These are phyloP conservation scores for Gnatocerus cornutus DNA, from an alignment of 2,888 invertebrate genomes.

Conservation along the genomic window DNA sequence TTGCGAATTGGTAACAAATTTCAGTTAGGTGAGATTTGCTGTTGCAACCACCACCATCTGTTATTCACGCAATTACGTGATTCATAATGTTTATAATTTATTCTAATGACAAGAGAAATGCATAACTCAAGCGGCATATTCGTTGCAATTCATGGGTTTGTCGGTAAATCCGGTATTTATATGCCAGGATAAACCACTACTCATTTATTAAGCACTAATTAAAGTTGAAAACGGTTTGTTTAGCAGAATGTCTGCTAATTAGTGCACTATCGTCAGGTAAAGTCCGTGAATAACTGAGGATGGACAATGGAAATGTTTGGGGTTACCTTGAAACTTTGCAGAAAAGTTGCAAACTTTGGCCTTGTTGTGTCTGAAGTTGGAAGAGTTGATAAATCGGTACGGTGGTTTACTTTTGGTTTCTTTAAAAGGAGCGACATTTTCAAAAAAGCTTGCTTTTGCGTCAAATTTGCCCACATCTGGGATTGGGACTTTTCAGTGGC, in stretches of 20 bases:
- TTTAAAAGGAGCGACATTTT: not conserved
- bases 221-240: slow-evolving; percentile 37
- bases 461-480: not conserved
- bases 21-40: slow-evolving; percentile 48
- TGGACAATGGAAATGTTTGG: not conserved
- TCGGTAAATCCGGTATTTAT: slow-evolving; percentile 50
- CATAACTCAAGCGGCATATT: slow-evolving; percentile 53
- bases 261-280: slow-evolving; percentile 14
- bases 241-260: slow-evolving; percentile 30
- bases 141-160: slow-evolving; percentile 48
- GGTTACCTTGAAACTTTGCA: slow-evolving; percentile 8
- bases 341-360: not conserved
- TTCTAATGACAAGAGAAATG: slow-evolving; percentile 56
- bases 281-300: too few relatives aligned
- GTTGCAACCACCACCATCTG: slow-evolving; percentile 33
- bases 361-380: not conserved
- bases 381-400: not conserved
- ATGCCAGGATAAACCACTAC: slow-evolving; percentile 47
- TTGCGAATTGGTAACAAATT: slow-evolving; percentile 31
- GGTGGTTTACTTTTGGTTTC: not conserved
- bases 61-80: slow-evolving; percentile 51
- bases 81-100: slow-evolving; percentile 59
- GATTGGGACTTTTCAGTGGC: too few relatives aligned
- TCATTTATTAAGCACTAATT: slow-evolving; percentile 43
- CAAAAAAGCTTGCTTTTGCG: too few relatives aligned